Percentiles rank a stretch among this genome's conserved stretches.
Evolutionary conservation across 2,113 vertebrate species (phyloP).

Genomic region (Anarrhichthys ocellatus): DNA sequence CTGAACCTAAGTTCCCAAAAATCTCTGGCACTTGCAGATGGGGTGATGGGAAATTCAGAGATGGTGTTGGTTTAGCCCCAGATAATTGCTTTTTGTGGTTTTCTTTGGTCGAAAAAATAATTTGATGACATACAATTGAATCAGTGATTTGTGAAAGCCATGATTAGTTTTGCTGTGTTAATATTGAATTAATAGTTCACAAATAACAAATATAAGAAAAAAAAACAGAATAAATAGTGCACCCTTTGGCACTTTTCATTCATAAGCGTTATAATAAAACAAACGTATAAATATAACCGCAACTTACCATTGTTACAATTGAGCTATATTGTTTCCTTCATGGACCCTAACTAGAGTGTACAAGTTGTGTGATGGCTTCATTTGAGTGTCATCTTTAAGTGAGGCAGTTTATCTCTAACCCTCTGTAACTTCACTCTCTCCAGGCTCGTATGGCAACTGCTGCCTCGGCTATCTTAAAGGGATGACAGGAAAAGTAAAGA

Average conservation of each 20-base stretch:
- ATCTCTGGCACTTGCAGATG: too few species aligned
- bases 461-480: conserved; percentile 56
- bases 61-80: background rate
- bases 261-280: background rate
- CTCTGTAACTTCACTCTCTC: background rate
- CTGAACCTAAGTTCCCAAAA: too few species aligned
- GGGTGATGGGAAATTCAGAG: background rate
- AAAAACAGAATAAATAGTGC: background rate
- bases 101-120: background rate
- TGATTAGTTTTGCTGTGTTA: too few species aligned
- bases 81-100: background rate
- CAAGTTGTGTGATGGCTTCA: background rate
- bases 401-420: background rate
- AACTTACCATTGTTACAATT: background rate
- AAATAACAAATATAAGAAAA: background rate
- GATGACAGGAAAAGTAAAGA: background rate
- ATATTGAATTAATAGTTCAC: background rate
- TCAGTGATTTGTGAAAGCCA: background rate
- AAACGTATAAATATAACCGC: background rate
- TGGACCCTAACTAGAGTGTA: background rate
- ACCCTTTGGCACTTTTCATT: background rate
- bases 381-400: background rate
- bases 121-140: background rate
- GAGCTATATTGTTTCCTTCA: background rate
- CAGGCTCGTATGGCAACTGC: conserved; percentile 82